phyloP scores from a whole-genome alignment of 1,140 invertebrate species.

The Yoshiicerus persimilis region DNA sequence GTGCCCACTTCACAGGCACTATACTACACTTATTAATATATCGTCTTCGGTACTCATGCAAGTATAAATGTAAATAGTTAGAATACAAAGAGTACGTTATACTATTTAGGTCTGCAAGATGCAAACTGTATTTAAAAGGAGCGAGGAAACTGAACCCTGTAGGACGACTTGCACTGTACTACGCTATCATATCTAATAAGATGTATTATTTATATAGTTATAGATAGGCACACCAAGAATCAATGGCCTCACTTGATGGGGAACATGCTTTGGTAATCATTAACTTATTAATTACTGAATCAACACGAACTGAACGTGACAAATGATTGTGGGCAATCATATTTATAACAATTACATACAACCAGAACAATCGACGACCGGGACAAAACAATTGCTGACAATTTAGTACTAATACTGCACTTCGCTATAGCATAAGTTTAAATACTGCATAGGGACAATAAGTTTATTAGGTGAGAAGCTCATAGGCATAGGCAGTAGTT shows the following conservation, averaged over 20 bases:
- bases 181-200: background rate
- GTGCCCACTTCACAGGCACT: no score
- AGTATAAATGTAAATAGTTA: background rate
- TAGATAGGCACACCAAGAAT: background rate
- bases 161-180: background rate
- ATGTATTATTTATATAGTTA: background rate
- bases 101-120: background rate
- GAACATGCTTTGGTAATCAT: background rate
- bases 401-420: background rate
- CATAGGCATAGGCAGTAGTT: no score
- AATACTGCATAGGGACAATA: no score
- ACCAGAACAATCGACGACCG: background rate
- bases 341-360: background rate
- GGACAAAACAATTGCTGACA: background rate
- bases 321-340: background rate
- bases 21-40: no score
- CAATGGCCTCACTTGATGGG: background rate
- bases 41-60: background rate
- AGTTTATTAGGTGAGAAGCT: no score
- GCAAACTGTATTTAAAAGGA: background rate
- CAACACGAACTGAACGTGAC: background rate
- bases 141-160: background rate
- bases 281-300: background rate
- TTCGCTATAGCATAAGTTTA: no score
- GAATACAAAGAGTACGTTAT: background rate